phyloP scores from a whole-genome alignment of 2,888 invertebrate genomes.

The Tinea semifulvella region DNA sequence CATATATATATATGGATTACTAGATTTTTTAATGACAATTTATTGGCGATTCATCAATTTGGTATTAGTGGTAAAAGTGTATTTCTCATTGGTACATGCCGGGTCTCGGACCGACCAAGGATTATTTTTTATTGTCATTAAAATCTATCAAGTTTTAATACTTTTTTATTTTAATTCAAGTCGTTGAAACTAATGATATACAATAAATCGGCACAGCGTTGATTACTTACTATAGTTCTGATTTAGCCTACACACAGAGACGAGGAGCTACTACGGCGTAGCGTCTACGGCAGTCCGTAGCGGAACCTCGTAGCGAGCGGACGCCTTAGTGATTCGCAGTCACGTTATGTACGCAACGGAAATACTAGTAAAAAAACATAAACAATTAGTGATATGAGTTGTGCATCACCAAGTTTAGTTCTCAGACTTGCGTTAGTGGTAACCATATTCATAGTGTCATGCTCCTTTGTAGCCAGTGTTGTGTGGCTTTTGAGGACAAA shows the following conservation, averaged over 20 bases:
- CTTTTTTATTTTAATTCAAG: no score
- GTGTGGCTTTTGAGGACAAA: conserved; percentile 55
- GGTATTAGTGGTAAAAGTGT: no score
- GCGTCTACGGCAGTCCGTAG: conserved; percentile 45
- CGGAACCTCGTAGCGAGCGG: conserved; percentile 22
- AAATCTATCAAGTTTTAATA: no score
- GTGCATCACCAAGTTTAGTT: conserved; percentile 52
- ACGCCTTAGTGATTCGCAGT: conserved; percentile 28
- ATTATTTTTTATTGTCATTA: no score
- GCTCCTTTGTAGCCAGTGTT: conserved; percentile 55
- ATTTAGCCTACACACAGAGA: neutral
- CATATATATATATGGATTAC: no score
- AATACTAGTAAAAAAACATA: conserved; percentile 45
- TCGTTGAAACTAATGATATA: no score
- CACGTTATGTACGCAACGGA: conserved; percentile 52
- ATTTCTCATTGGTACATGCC: no score
- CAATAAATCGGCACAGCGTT: no score
- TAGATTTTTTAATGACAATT: no score
- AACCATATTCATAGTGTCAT: conserved; percentile 55
- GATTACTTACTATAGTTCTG: no score
- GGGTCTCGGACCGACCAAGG: no score
- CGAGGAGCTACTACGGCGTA: conserved; percentile 34
- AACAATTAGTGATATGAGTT: conserved; percentile 66
- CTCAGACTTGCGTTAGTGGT: conserved; percentile 55
- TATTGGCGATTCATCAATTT: no score